Evolutionary conservation across 2,113 vertebrate species (phyloP), one percentile per base, ranked within the genome.

Genomic region (Erinaceus europaeus): DNA sequence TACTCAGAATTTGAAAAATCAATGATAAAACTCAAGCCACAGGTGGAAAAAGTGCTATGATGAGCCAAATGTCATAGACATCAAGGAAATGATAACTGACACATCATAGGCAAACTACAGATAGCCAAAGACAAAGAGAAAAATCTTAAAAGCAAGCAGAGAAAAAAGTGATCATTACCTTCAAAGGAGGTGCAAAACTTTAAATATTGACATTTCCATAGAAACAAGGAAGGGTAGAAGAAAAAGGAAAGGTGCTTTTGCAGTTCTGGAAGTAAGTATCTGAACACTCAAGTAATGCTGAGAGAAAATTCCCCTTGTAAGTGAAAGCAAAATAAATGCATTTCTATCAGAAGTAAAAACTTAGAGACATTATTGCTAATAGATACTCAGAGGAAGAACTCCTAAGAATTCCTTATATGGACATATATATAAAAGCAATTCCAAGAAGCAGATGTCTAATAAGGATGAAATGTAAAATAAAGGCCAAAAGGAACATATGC

Each of bases 81-180:
- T 0, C 2, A 21, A 29, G 46, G n/a, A 6, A 14, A 13, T 0
- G 1, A 4, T 4, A 3, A 36, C 29, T 0, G 25, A 1, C 2
- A 4, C 20, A 0, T 4, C 42, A 0, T 4, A 29, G 5, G 1
- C 9, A 21, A 52, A 4, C 27, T 1, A 10, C 25, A 32, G 42
- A 40, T 53, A 53, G 21, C 15, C 15, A 15, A 52, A 52, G 21
- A 14, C 6, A 53, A 53, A 53, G 17, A 18, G 17, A 53, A 53
- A 53, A 53, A 53, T n/a, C n/a, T n/a, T n/a, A 53, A 53, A 53
- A 53, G 52, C 53, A 48, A 2, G 7, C 7, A 1, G 23, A 36
- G n/a, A 50, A 1, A 32, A 48, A 42, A 5, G 4, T 10, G 29
- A 23, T 12, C 5, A 3, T 6, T 15, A 8, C 17, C 29, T 48